Evolutionary conservation across 2,888 invertebrate species (phyloP).

Genomic region (Bibio marci): DNA sequence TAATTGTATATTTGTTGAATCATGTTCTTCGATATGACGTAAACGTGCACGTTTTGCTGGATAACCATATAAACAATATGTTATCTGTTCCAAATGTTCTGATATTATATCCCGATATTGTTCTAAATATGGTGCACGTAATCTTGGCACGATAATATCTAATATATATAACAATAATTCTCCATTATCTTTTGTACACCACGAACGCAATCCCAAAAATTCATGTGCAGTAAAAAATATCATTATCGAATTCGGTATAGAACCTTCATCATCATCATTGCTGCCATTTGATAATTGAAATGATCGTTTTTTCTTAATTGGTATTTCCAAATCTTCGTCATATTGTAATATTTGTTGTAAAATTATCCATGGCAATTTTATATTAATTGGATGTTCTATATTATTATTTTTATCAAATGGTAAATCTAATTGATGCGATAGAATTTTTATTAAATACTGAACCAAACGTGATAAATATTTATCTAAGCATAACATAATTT

Average conservation of each 20-base stretch:
- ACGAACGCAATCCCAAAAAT: constrained; percentile 58
- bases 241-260: constrained; percentile 54
- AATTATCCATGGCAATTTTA: constrained; percentile 66
- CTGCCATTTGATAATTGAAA: neutral
- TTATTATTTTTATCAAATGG: constrained; percentile 37
- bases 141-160: constrained; percentile 50
- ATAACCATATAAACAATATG: constrained; percentile 72
- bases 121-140: constrained; percentile 46
- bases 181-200: constrained; percentile 65
- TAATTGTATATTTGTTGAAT: constrained; percentile 46
- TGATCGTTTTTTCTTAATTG: neutral
- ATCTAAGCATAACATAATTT: constrained; percentile 34
- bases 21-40: constrained; percentile 38
- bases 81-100: constrained; percentile 65
- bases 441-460: constrained; percentile 55
- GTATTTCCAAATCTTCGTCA: constrained; percentile 1
- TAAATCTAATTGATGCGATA: constrained; percentile 60
- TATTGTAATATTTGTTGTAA: constrained; percentile 56
- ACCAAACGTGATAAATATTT: constrained; percentile 47
- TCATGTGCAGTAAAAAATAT: constrained; percentile 72
- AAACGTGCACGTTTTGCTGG: constrained; percentile 48
- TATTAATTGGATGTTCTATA: constrained; percentile 48
- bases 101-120: constrained; percentile 48
- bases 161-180: constrained; percentile 62
- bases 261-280: constrained; percentile 32